Percentiles rank a stretch among this genome's conserved stretches.
These are phyloP conservation scores for Mohoua ochrocephala DNA, from an alignment of 2,113 vertebrate species.

Conservation along the genomic window DNA sequence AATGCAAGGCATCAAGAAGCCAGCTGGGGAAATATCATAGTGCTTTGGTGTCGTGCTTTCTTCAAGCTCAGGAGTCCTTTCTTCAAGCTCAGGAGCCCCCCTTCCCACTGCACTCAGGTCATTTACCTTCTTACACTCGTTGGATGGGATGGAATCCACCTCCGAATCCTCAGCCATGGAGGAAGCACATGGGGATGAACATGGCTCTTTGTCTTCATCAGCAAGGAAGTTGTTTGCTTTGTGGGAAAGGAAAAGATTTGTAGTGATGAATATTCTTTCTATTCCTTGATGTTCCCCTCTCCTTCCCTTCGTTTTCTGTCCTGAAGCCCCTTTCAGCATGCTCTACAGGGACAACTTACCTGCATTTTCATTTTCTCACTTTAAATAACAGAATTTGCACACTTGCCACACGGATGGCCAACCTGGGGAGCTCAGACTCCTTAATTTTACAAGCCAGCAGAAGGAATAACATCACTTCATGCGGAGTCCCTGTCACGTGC, in stretches of 20 bases:
- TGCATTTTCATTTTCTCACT: background rate
- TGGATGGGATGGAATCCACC: conserved; percentile 79
- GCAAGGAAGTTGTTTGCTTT: conserved; percentile 68
- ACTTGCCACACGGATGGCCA: background rate
- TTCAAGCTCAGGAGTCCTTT: background rate
- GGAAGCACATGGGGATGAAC: conserved; percentile 72
- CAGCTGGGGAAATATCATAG: fast-evolving
- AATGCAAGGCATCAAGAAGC: background rate
- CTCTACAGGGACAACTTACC: background rate
- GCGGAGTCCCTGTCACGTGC: background rate
- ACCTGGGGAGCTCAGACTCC: background rate
- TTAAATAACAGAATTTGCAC: background rate
- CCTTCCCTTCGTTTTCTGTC: background rate
- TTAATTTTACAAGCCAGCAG: background rate
- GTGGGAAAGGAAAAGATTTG: background rate
- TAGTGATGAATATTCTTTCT: background rate
- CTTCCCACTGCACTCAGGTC: fast-evolving
- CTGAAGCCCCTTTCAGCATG: background rate
- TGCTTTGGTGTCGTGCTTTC: background rate
- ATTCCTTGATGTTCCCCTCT: background rate
- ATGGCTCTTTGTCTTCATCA: conserved; percentile 75
- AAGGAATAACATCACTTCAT: background rate
- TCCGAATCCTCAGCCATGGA: conserved; percentile 85
- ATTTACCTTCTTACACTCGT: conserved; percentile 88
- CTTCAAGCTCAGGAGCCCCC: background rate